Base-by-base conservation (phyloP, 2,797 vertebrate genomes). In the Chelidonichthys spinosus region DNA sequence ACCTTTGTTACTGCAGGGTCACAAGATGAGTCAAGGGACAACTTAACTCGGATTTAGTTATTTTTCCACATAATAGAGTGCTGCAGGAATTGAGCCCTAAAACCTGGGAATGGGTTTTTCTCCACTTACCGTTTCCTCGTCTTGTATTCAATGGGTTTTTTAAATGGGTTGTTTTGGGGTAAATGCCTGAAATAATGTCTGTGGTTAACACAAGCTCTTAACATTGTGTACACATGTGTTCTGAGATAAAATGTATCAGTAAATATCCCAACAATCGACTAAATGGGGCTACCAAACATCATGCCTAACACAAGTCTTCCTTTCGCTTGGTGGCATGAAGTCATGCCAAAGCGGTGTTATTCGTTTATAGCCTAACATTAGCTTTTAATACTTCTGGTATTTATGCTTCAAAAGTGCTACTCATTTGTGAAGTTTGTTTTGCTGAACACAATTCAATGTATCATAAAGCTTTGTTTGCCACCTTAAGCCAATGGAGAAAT, bases 1-100 rank as follows among this genome's bases (percentile, higher is more conserved):
- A 25, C 63, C 52, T 52, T 74, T 76, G 70, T 83, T 60, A 33
- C 47, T 43, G 44, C n/a, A 0, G 11, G 50, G 33, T 79, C 75
- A 69, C 52, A 55, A 62, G 13, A 62, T 17, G 17, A 10, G 46
- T 66, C 7, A 65, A 49, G 0, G 13, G 36, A 46, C 63, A 69
- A 52, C 49, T 67, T 1, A 49, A 59, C 36, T 76, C 8, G 2
- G 18, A 66, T 42, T 61, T 8, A 13, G 15, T 58, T 58, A 11
- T 79, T 70, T 50, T 62, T 13, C 17, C 15, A n/a, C 32, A 10
- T 17, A 59, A 42, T 42, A 42, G 36, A 42, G 39, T 14, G 11
- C 4, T 32, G 56, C 56, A 42, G 56, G 56, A 59, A 37, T n/a
- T 25, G 15, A 56, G 10, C n/a, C 35, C 35, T 11, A 1, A 56